Evolutionary conservation across 2,888 invertebrate species (phyloP).

Genomic region (Opisthograptis luteolata): DNA sequence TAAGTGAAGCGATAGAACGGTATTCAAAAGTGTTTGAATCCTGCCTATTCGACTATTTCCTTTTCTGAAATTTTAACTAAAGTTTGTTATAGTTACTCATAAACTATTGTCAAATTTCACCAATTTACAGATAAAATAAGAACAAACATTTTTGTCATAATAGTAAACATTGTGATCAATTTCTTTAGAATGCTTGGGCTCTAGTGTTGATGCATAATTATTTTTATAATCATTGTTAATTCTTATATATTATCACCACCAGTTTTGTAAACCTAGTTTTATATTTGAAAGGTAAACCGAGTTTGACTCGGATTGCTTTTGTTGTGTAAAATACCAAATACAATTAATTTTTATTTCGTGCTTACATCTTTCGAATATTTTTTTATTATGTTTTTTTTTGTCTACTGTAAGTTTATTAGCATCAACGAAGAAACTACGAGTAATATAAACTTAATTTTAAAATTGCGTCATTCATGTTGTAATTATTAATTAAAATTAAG

Average conservation of each 20-base stretch:
- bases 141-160: too few relatives aligned
- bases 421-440: constrained; percentile 56
- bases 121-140: too few relatives aligned
- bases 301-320: constrained; percentile 73
- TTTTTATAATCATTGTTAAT: constrained; percentile 55
- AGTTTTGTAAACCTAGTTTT: constrained; percentile 46
- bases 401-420: constrained; percentile 60
- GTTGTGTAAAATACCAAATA: constrained; percentile 82
- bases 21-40: too few relatives aligned
- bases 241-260: constrained; percentile 48
- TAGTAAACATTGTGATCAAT: background rate
- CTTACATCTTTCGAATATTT: constrained; percentile 75
- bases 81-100: too few relatives aligned
- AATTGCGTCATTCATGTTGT: background rate
- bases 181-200: constrained; percentile 43
- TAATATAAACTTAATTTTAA: constrained; percentile 31
- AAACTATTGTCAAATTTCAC: too few relatives aligned
- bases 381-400: constrained; percentile 52
- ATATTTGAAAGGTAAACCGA: constrained; percentile 50
- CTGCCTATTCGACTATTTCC: too few relatives aligned
- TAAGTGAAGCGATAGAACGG: too few relatives aligned
- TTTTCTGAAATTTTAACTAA: too few relatives aligned
- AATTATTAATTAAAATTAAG: too few relatives aligned
- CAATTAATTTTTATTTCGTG: constrained; percentile 68
- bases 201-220: constrained; percentile 46